Conservation (phyloP, 2,113 vertebrate species). For the Charadrius vociferus region DNA sequence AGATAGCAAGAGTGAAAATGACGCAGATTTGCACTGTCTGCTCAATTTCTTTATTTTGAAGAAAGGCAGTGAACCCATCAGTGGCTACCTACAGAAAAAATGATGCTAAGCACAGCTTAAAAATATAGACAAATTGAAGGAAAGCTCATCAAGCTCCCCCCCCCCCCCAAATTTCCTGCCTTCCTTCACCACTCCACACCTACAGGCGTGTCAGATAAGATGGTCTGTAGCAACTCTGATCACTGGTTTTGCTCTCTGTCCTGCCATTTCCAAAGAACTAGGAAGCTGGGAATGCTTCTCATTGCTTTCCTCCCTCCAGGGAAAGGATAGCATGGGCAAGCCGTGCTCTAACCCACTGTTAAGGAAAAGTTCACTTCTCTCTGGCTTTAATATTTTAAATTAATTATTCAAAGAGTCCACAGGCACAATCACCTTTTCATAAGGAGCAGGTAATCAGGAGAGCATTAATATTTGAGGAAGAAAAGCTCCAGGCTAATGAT, state of each 20-base stretch:
- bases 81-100: neutral
- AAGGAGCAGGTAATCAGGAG: neutral
- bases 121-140: neutral
- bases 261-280: neutral
- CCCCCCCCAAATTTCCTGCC: neutral
- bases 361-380: neutral
- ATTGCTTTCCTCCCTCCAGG: neutral
- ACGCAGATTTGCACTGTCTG: neutral
- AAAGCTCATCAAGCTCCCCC: neutral
- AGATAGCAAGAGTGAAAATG: neutral
- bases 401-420: neutral
- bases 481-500: neutral
- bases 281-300: neutral
- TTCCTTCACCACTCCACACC: neutral
- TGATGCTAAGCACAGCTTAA: neutral
- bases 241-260: neutral
- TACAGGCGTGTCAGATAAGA: neutral
- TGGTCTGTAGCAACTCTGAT: neutral
- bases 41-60: neutral
- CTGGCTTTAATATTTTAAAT: neutral
- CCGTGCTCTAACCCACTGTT: neutral
- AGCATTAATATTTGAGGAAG: conserved; percentile 5
- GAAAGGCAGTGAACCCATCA: neutral
- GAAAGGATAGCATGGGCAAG: neutral
- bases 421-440: neutral